A percentile compares a stretch with the other conserved stretches of the same genome.
These are phyloP conservation scores for Aromia moschata DNA, from an alignment of 2,888 invertebrate genomes.

Conservation along the genomic window DNA sequence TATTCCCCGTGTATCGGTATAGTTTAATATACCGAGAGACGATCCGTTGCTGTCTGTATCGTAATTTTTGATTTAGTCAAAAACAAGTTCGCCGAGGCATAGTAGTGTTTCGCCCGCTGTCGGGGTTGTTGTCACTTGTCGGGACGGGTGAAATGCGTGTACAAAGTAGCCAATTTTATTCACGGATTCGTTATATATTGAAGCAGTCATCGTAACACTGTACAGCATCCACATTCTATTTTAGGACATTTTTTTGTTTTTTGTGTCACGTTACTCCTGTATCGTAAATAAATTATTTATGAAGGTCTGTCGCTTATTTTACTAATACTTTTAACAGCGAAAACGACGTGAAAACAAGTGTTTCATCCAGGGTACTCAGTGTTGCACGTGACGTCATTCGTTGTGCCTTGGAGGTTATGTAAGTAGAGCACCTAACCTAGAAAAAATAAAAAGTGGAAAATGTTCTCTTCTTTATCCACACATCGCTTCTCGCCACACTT, in stretches of 20 bases:
- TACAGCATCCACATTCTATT: constrained; percentile 43
- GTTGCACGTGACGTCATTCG: no score
- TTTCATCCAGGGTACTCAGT: no score
- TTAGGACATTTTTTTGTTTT: constrained; percentile 40
- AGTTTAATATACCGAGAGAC: constrained; percentile 18
- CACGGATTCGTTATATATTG: constrained; percentile 49
- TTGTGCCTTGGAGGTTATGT: no score
- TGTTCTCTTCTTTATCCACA: no score
- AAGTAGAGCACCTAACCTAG: no score
- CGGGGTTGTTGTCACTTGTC: constrained; percentile 35
- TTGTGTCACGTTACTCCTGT: constrained; percentile 25
- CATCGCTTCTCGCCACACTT: no score
- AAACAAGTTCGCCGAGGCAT: constrained; percentile 19
- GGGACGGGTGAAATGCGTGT: constrained; percentile 48
- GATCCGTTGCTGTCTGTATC: constrained; percentile 18
- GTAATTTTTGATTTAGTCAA: constrained; percentile 32
- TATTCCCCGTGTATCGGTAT: constrained; percentile 15
- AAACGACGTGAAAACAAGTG: no score
- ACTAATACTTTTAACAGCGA: not conserved
- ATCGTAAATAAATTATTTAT: constrained; percentile 39
- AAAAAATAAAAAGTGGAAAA: no score
- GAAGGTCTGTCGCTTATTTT: not conserved
- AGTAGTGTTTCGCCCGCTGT: constrained; percentile 43
- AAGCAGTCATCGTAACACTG: constrained; percentile 40
- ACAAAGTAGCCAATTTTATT: constrained; percentile 54